Evolutionary conservation across 2,113 vertebrate genomes (phyloP), one percentile per base, ranked within the genome.

Genomic region (Elgaria multicarinata): DNA sequence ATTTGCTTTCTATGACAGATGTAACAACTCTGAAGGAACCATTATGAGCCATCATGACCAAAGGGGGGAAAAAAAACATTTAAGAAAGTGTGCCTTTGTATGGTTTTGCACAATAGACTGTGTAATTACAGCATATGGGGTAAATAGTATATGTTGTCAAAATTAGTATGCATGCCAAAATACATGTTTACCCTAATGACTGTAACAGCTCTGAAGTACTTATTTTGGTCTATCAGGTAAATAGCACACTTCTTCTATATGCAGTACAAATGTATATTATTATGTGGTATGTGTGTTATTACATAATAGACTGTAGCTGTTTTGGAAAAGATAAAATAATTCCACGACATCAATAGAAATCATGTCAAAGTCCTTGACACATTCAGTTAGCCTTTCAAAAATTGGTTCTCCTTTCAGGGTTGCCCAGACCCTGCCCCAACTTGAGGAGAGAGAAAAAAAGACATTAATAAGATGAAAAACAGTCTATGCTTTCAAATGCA

Each of bases 111-210:
- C 53, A 94, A 83, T 64, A 88, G 55, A 64, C 75, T 87, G 22
- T 86, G 91, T 87, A 94, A 95, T 95, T 95, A 94, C 83, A 94
- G 55, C 89, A 92, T 93, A 92, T 84, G 86, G 83, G 22, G 93
- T 90, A 96, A 95, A 93, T 92, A 92, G 53, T 91, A 88, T 77
- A 93, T 90, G 74, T 94, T 94, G 94, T 85, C 2, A 13, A 93
- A 96, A 96, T 95, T 95, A 96, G 90, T 86, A 91, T 92, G 86
- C 93, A 95, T 93, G 87, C 87, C 87, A 93, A 95, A 96, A 92
- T 79, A 90, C 20, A 83, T 83, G 50, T 95, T 96, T 96, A 94
- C 90, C 50, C 90, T 94, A 89, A 94, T 91, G 87, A 87, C 9
- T 78, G 44, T 44, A 91, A 55, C 77, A 91, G 93, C 66, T 94